These are phyloP conservation scores for Pollenia angustigena DNA, from an alignment of 2,888 invertebrate genomes.

Conservation along the genomic window DNA sequence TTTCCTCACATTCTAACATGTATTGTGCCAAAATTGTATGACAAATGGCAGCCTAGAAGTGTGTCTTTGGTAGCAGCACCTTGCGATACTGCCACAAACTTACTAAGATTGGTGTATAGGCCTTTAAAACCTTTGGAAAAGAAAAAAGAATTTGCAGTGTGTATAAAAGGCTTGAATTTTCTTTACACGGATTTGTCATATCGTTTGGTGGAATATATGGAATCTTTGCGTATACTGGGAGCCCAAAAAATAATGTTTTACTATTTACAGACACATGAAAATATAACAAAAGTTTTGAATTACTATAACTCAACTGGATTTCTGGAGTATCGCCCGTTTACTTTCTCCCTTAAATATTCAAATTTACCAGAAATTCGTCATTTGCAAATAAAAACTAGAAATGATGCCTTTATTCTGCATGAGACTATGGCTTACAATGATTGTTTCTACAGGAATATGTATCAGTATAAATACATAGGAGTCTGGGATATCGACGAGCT, in stretches of 20 bases:
- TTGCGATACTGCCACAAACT: slow-evolving; percentile 93
- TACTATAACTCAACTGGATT: slow-evolving; percentile 87
- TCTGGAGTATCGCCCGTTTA: slow-evolving; percentile 90
- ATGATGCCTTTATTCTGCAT: slow-evolving; percentile 94
- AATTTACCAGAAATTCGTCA: slow-evolving; percentile 89
- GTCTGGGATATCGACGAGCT: slow-evolving; percentile 96
- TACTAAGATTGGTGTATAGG: slow-evolving; percentile 90
- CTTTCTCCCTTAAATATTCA: slow-evolving; percentile 94
- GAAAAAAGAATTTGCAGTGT: slow-evolving; percentile 90
- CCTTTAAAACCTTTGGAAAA: slow-evolving; percentile 83
- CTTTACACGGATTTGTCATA: slow-evolving; percentile 94
- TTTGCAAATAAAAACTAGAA: slow-evolving; percentile 93
- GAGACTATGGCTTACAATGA: slow-evolving; percentile 98
- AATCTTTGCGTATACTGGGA: slow-evolving; percentile 91
- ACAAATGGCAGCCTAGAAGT: slow-evolving; percentile 80
- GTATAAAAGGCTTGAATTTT: slow-evolving; percentile 96
- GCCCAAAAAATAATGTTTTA: slow-evolving; percentile 96
- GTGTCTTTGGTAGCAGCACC: slow-evolving; percentile 92
- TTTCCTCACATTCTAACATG: slow-evolving; percentile 95
- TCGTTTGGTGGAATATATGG: slow-evolving; percentile 96
- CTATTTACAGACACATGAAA: slow-evolving; percentile 93
- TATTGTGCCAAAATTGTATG: slow-evolving; percentile 88
- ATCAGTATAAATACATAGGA: slow-evolving; percentile 93
- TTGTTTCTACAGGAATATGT: slow-evolving; percentile 95
- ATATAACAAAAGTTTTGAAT: slow-evolving; percentile 90